Evolutionary conservation across 2,797 vertebrate species (phyloP).

Genomic region (Hypotaenidia philippensis): DNA sequence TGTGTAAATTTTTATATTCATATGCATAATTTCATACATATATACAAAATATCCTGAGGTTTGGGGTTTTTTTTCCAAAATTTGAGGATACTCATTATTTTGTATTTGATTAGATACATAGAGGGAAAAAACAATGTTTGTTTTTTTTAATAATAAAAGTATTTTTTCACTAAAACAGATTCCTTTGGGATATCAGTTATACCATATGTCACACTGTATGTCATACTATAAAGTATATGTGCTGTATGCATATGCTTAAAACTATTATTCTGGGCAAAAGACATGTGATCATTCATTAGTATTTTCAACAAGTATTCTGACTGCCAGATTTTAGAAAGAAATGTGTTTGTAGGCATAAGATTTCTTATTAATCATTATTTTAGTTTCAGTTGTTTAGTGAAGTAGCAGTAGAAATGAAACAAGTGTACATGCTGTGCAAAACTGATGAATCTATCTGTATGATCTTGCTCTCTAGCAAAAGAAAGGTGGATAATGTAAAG

Average conservation of each 20-base stretch:
- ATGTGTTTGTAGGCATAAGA: neutral
- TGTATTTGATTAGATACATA: neutral
- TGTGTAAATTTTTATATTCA: neutral
- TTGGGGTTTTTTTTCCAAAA: neutral
- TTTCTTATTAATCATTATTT: conserved; percentile 24
- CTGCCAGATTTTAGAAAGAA: neutral
- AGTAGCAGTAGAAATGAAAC: neutral
- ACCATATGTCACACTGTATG: neutral
- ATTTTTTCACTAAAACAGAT: neutral
- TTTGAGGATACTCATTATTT: neutral
- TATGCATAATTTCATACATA: neutral
- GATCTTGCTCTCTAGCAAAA: neutral
- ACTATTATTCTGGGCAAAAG: neutral
- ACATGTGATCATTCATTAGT: neutral
- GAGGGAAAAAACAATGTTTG: neutral
- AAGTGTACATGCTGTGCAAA: neutral
- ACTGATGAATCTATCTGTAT: neutral
- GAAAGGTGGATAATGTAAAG: neutral
- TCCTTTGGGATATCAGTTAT: neutral
- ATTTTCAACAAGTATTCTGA: neutral
- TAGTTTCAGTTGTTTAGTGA: conserved; percentile 23
- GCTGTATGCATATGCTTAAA: neutral
- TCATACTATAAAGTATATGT: neutral
- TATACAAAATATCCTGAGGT: neutral
- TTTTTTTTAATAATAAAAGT: neutral